Evolutionary conservation across 2,113 vertebrate species (phyloP), one percentile per base, ranked within the genome.

Genomic region (Pyxicephalus adspersus): DNA sequence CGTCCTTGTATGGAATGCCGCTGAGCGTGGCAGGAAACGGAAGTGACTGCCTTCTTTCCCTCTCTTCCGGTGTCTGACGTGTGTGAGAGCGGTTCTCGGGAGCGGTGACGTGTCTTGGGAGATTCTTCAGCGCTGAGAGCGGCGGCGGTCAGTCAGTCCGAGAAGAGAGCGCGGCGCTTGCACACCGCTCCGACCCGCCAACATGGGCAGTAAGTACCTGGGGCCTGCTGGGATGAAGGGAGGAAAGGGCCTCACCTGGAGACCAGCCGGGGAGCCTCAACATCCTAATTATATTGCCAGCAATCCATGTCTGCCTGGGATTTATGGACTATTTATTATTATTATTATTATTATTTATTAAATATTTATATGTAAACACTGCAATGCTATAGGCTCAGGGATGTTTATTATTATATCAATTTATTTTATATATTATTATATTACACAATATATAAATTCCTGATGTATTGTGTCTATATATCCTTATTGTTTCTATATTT

Each of bases 1-100:
- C 2, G 0, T 45, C 57, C 9, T 22, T 51, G n/a, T 9, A 9
- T 54, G 81, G 73, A 76, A 83, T 81, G 79, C 22, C 50, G 64
- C 68, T 83, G 86, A 84, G 90, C 92, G 93, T 93, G 93, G 93
- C 92, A 93, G 93, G 92, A 94, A 94, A 86, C 91, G 92, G 92
- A 93, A 93, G 51, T 64, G 17, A 8, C 28, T 2, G 70, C 18
- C 26, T 2, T 22, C 16, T 57, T 19, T 63, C 17, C 0, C 76
- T 68, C n/a, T 81, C 51, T 81, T 81, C 70, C 70, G 70, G 70
- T 74, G 19, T 31, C 60, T 74, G 70, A 74, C 70, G 70, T 66
- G 79, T 81, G 77, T 60, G 51, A 29, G 70, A 66, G 80, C 70
- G 61, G 79, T 61, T 31, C 17, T 26, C 70, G 45, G 58, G 61